These are phyloP conservation scores for Saccostrea cuccullata DNA, from an alignment of 1,140 invertebrate genomes.

Conservation along the genomic window DNA sequence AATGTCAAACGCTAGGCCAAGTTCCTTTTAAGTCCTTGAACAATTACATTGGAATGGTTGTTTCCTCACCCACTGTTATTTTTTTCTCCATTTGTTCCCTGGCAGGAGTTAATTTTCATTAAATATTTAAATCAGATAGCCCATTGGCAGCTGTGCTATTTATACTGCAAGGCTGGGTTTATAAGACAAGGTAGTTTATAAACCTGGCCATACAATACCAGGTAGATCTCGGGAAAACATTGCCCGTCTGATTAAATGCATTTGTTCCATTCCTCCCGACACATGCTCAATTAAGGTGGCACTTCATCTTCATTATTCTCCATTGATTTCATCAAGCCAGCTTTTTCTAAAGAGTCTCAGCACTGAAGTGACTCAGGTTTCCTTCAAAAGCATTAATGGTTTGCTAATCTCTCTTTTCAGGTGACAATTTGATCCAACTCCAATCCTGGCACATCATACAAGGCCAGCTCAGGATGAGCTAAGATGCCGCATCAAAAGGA, in stretches of 20 bases:
- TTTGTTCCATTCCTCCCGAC: constrained; percentile 29
- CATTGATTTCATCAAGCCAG: neutral
- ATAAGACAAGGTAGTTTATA: constrained; percentile 34
- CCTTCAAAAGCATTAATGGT: constrained; percentile 20
- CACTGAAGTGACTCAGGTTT: constrained; percentile 7
- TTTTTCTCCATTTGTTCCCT: constrained; percentile 12
- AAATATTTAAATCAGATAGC: constrained; percentile 38
- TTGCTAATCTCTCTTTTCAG: constrained; percentile 25
- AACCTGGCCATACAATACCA: neutral
- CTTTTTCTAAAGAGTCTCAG: constrained; percentile 10
- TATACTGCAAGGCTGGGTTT: constrained; percentile 22
- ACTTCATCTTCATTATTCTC: constrained; percentile 36
- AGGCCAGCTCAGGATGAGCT: constrained; percentile 12
- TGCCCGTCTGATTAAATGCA: constrained; percentile 26
- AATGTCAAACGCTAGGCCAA: constrained; percentile 17
- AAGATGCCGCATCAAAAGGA: constrained; percentile 55
- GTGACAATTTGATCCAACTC: neutral
- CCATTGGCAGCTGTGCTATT: constrained; percentile 34
- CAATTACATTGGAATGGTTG: constrained; percentile 2
- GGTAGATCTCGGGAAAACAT: neutral
- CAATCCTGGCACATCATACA: constrained; percentile 17
- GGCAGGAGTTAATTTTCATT: constrained; percentile 37
- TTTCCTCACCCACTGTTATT: constrained; percentile 26
- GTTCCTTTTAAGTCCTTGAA: constrained; percentile 17
- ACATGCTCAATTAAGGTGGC: constrained; percentile 23